Conservation (phyloP, 2,888 invertebrate genomes). For the Eumacrocentrus americanus region DNA sequence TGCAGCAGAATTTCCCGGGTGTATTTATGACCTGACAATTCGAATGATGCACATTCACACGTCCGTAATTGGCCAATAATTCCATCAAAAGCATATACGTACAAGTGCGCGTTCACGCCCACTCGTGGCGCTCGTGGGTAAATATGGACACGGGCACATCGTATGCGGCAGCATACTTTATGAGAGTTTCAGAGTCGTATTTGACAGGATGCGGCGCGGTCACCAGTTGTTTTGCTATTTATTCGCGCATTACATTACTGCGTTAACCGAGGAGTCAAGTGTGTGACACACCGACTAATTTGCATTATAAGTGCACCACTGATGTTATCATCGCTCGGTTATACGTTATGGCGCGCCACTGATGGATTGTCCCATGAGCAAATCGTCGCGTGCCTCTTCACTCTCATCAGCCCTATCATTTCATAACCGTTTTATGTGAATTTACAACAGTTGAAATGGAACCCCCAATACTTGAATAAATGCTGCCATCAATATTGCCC, state of each 20-base stretch:
- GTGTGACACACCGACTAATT: conserved; percentile 56
- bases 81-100: conserved; percentile 60
- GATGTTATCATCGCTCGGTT: conserved; percentile 58
- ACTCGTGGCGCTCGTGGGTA: conserved; percentile 16
- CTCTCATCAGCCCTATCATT: no score
- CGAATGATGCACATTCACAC: conserved; percentile 9
- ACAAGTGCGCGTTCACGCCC: background rate
- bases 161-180: conserved; percentile 47
- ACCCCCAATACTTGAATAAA: no score
- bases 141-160: conserved; percentile 28
- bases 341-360: conserved; percentile 41
- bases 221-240: conserved; percentile 61
- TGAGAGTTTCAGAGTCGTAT: conserved; percentile 57
- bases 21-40: background rate
- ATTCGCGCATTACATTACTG: conserved; percentile 61
- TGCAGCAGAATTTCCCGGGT: background rate
- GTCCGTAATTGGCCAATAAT: conserved; percentile 54
- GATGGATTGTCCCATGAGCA: background rate
- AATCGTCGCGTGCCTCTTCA: background rate
- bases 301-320: conserved; percentile 59
- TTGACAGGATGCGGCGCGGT: conserved; percentile 56
- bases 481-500: no score
- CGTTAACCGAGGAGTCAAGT: conserved; percentile 57
- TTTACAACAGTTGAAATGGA: no score
- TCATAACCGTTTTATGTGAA: no score